Evolutionary conservation across 1,140 invertebrate species (phyloP), one percentile per base, ranked within the genome.

Genomic region (Orchesella cincta): DNA sequence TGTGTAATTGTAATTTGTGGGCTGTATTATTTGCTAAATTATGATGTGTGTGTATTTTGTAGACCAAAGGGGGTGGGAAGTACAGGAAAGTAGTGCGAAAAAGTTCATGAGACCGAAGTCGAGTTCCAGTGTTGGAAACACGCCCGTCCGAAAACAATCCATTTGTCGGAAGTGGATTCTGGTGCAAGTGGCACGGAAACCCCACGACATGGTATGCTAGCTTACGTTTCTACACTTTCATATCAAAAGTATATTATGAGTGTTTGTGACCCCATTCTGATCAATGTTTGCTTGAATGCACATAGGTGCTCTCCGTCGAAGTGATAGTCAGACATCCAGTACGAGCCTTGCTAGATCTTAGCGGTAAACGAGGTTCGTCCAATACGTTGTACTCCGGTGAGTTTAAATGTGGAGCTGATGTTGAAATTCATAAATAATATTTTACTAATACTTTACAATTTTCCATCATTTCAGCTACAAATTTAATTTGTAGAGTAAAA

Each of bases 61-160:
- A 54, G 51, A 54, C 46, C 3, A 75, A 67, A 72, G 78, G 78
- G 64, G 81, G 77, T 82, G 79, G 79, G 79, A 82, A 76, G 81
- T 82, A 8, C 79, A 82, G 71, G 81, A 82, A 74, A 80, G 79
- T 57, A 82, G 77, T 74, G 64, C 81, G n/a, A 82, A 80, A 51
- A 78, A 70, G 29, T 80, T 80, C 71, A 74, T 82, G 67, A 39
- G 81, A 35, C 81, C 81, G 23, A 80, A 80, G 35, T 80, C 79
- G 26, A 77, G 73, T 31, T 74, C 79, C 16, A 78, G 57, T 62
- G 54, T 73, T 34, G 76, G 76, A 34, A n/a, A 85, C 83, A 88
- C 93, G 74, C 92, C 92, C 70, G 93, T 36, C 93, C 93, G 46
- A 94, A 94, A 86, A 94, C 93, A 20, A 95, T 95, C 78, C 93